These are phyloP conservation scores for Cheilosia urbana DNA, from an alignment of 2,888 invertebrate species.

Conservation along the genomic window DNA sequence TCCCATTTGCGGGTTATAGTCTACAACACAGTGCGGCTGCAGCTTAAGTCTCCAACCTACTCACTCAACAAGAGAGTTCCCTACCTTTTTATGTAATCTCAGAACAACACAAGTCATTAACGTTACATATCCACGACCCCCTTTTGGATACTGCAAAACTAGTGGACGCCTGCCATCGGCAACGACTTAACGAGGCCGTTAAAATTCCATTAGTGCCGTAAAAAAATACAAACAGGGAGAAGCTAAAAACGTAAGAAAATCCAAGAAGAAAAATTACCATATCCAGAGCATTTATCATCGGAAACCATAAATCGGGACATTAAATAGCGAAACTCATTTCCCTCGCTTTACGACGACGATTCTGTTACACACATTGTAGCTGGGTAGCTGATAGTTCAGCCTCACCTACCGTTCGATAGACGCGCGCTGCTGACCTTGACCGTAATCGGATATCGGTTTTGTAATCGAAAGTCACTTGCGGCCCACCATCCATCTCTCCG, in stretches of 20 bases:
- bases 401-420: neutral
- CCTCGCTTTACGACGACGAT: constrained; percentile 43
- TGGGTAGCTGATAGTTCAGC: constrained; percentile 7
- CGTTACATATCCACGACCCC: neutral
- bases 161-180: neutral
- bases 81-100: neutral
- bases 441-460: constrained; percentile 64
- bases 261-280: constrained; percentile 25
- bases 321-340: constrained; percentile 55
- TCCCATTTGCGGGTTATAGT: too few relatives aligned
- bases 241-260: neutral
- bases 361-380: neutral
- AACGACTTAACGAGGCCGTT: constrained; percentile 48
- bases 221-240: neutral
- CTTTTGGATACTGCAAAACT: neutral
- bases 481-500: constrained; percentile 11
- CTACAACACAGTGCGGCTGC: too few relatives aligned
- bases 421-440: constrained; percentile 1
- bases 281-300: constrained; percentile 57
- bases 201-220: constrained; percentile 49
- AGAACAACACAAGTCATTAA: constrained; percentile 8
- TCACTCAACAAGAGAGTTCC: too few relatives aligned
- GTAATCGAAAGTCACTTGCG: constrained; percentile 58
- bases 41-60: too few relatives aligned
- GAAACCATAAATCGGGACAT: constrained; percentile 53